phyloP scores from a whole-genome alignment of 2,113 vertebrate genomes.

The Sorex araneus region DNA sequence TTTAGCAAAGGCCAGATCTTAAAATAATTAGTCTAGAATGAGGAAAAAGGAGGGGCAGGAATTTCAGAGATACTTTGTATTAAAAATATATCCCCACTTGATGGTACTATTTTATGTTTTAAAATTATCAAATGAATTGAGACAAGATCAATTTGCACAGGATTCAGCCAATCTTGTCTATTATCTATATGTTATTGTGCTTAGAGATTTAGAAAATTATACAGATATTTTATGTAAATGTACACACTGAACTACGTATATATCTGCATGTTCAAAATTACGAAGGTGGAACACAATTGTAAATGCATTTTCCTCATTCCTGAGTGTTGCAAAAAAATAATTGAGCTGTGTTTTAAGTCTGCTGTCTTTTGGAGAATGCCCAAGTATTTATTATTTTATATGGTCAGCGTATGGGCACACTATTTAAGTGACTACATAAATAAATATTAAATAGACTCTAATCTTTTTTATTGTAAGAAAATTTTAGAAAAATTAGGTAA shows the following conservation, averaged over 20 bases:
- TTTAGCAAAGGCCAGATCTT: slow-evolving; percentile 60
- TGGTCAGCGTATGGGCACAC: background rate
- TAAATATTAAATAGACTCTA: no score
- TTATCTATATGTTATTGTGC: background rate
- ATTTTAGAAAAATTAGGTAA: no score
- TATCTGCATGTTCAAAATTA: slow-evolving; percentile 19
- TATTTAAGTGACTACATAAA: background rate
- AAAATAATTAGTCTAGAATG: slow-evolving; percentile 76
- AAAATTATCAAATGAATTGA: slow-evolving; percentile 60
- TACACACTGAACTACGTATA: background rate
- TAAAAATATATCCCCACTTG: background rate
- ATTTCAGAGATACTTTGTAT: slow-evolving; percentile 25
- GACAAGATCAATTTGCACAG: background rate
- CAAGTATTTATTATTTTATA: slow-evolving; percentile 6
- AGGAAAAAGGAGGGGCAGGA: slow-evolving; percentile 2
- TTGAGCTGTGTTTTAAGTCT: background rate
- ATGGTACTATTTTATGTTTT: slow-evolving; percentile 68
- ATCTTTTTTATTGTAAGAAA: no score
- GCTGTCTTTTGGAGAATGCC: background rate
- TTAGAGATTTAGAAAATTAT: slow-evolving; percentile 2
- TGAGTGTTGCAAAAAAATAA: background rate
- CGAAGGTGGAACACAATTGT: background rate
- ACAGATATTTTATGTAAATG: background rate
- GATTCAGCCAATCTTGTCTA: background rate
- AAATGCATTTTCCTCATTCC: background rate